A percentile compares a stretch with the other conserved stretches of the same genome.
These are phyloP conservation scores for Caenorhabditis plicata DNA, from an alignment of 2,888 invertebrate species.

Conservation along the genomic window DNA sequence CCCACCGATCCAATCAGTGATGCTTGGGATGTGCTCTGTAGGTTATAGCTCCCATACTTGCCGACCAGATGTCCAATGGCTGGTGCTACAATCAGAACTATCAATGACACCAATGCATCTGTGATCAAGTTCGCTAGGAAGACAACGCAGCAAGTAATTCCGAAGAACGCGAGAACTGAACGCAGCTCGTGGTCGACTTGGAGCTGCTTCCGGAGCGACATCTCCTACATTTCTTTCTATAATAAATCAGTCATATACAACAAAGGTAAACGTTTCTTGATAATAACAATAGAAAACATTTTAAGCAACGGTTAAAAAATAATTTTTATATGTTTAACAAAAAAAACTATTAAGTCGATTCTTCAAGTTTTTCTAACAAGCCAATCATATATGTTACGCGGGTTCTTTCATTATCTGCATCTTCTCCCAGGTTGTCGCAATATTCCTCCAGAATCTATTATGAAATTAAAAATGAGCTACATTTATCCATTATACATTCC, in stretches of 20 bases:
- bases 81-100: neutral
- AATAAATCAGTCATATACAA: neutral
- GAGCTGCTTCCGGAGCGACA: slow-evolving; percentile 1
- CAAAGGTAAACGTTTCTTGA: neutral
- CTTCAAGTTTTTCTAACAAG: slow-evolving; percentile 10
- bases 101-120: neutral
- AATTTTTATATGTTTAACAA: neutral
- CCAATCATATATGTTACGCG: slow-evolving; percentile 35
- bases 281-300: slow-evolving; percentile 1
- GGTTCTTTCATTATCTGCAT: slow-evolving; percentile 34
- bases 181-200: slow-evolving; percentile 3
- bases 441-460: slow-evolving; percentile 41
- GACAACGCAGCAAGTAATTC: neutral
- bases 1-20: slow-evolving; percentile 38
- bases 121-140: slow-evolving; percentile 3
- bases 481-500: too few species aligned
- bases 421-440: slow-evolving; percentile 43
- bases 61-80: too few species aligned
- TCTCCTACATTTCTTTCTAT: neutral
- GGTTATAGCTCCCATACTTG: too few species aligned
- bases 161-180: neutral
- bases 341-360: too few species aligned
- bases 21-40: slow-evolving; percentile 16
- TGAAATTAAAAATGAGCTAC: neutral
- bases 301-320: neutral